Conservation (phyloP, 2,888 invertebrate genomes). For the Himalopsyche japonica region DNA sequence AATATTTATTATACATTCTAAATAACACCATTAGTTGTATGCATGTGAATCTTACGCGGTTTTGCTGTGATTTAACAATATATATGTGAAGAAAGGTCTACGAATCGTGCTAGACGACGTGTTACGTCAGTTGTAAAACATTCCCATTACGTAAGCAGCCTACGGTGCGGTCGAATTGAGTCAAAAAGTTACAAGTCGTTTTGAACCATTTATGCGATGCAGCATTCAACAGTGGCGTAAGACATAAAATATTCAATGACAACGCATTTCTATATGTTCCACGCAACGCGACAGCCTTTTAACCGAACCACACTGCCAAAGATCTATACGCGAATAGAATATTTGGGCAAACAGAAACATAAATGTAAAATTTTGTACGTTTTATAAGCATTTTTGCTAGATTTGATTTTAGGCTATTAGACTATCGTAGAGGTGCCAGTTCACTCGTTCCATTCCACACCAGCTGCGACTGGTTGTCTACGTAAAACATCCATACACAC, state of each 20-base stretch:
- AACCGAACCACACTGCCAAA: not conserved
- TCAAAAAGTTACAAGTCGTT: not conserved
- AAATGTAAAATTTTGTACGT: not conserved
- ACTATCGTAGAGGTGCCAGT: not conserved
- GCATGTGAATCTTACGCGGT: too few species aligned
- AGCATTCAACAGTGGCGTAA: not conserved
- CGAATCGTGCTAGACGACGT: not conserved
- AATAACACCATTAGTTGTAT: too few species aligned
- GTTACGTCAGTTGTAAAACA: not conserved
- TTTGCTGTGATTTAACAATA: too few species aligned
- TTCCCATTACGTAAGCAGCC: not conserved
- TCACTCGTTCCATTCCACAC: not conserved
- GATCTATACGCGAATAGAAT: not conserved
- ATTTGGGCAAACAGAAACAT: not conserved
- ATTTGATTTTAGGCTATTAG: not conserved
- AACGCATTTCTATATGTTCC: not conserved
- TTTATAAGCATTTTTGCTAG: not conserved
- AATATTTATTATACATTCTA: too few species aligned
- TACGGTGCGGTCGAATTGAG: not conserved
- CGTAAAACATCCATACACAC: not conserved
- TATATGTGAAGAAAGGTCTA: too few species aligned
- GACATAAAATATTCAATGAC: not conserved
- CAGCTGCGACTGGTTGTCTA: slow-evolving; percentile 1
- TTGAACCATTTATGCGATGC: not conserved
- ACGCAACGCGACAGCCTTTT: not conserved